Conservation (phyloP, 2,113 vertebrate species). For the Mesitornis unicolor region DNA sequence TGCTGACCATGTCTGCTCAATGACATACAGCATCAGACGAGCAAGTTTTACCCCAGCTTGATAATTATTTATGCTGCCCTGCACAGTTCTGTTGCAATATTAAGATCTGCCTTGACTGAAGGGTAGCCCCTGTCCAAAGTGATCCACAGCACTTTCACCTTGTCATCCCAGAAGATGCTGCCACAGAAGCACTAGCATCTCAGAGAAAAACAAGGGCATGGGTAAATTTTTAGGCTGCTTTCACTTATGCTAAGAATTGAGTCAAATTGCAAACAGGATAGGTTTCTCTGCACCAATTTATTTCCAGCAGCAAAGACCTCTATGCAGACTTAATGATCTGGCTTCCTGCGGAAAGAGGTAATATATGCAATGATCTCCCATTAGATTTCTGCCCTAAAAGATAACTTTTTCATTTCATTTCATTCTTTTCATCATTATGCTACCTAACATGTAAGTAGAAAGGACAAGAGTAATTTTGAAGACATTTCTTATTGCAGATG, state of each 20-base stretch:
- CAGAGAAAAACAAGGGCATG: neutral
- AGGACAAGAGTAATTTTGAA: neutral
- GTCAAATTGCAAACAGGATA: neutral
- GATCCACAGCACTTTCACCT: neutral
- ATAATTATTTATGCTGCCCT: neutral
- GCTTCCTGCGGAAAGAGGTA: neutral
- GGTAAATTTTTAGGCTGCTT: neutral
- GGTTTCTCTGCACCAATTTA: neutral
- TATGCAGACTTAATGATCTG: neutral
- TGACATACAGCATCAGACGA: no score
- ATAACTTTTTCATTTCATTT: neutral
- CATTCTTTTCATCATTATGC: neutral
- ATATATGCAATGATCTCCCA: neutral
- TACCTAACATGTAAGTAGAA: neutral
- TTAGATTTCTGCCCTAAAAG: neutral
- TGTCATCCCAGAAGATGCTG: neutral
- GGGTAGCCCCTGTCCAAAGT: neutral
- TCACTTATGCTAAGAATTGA: neutral
- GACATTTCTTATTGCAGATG: neutral
- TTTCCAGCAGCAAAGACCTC: neutral
- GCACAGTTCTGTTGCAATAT: accelerated
- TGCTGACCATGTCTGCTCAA: neutral
- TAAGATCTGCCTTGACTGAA: neutral
- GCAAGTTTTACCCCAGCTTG: neutral
- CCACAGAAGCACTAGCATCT: neutral